Percentiles rank a stretch among this genome's conserved stretches.
These are phyloP conservation scores for Danio jaintianensis DNA, from an alignment of 2,797 vertebrate species.

Conservation along the genomic window DNA sequence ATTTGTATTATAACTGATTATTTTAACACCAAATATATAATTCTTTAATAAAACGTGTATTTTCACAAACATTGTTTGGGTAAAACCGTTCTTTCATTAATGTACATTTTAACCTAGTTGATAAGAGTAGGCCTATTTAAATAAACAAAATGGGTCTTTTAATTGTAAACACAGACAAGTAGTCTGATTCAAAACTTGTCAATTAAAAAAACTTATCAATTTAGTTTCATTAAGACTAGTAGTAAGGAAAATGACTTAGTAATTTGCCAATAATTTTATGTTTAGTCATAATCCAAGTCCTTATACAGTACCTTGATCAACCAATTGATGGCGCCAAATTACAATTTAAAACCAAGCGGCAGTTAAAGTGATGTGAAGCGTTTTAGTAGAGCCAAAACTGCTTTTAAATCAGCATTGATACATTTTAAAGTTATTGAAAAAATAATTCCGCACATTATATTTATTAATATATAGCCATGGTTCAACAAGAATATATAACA, in stretches of 20 bases:
- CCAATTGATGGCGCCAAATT: constrained; percentile 12
- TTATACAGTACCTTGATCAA: neutral
- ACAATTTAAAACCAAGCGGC: neutral
- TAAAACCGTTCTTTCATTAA: neutral
- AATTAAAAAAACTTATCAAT: too few species aligned
- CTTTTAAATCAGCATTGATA: neutral
- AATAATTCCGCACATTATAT: neutral
- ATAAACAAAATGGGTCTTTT: neutral
- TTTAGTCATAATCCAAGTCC: neutral
- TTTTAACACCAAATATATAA: neutral
- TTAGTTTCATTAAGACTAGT: neutral
- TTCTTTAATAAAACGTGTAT: constrained; percentile 15
- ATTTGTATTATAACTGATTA: neutral
- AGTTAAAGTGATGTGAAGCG: neutral
- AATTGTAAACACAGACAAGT: neutral
- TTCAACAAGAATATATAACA: neutral
- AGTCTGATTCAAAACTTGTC: neutral
- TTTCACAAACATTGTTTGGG: neutral
- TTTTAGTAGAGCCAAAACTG: neutral
- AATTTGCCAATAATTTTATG: neutral
- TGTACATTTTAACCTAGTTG: neutral
- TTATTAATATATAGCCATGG: neutral
- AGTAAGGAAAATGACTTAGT: too few species aligned
- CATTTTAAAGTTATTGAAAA: neutral
- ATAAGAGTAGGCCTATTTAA: neutral